A percentile compares a stretch with the other conserved stretches of the same genome.
Evolutionary conservation across 2,797 vertebrate species (phyloP).

Genomic region (Clarias platycephalus): DNA sequence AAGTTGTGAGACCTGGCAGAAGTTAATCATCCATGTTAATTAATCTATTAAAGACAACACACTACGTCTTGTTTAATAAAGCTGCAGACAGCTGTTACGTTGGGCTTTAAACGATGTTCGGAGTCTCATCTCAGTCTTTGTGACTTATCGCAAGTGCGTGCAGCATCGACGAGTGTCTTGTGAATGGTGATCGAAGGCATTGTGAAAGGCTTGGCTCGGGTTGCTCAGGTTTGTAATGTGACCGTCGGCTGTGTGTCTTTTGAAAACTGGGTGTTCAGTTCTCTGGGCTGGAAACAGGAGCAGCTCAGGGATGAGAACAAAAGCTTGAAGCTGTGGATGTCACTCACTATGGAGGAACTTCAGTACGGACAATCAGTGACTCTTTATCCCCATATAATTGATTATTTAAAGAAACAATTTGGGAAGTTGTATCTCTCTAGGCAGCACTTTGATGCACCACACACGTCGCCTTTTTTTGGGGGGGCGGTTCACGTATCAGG

Average conservation of each 20-base stretch:
- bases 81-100: not conserved
- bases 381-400: not conserved
- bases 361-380: not conserved
- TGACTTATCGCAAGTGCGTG: not conserved
- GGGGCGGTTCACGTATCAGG: not conserved
- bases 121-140: not conserved
- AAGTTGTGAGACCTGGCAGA: not conserved
- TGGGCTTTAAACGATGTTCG: not conserved
- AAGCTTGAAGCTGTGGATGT: constrained; percentile 10
- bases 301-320: constrained; percentile 44
- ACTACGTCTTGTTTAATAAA: not conserved
- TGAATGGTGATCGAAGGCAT: constrained; percentile 34
- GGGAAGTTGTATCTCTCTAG: not conserved
- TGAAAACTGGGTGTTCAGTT: constrained; percentile 70
- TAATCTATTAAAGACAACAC: not conserved
- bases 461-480: not conserved
- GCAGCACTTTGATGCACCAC: not conserved
- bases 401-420: not conserved
- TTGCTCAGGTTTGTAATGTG: constrained; percentile 66
- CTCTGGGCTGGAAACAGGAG: constrained; percentile 65
- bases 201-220: constrained; percentile 59
- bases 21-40: not conserved
- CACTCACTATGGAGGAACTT: not conserved
- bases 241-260: constrained; percentile 58
- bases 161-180: not conserved